Evolutionary conservation across 2,113 vertebrate species (phyloP).

Genomic region (Bos javanicus): DNA sequence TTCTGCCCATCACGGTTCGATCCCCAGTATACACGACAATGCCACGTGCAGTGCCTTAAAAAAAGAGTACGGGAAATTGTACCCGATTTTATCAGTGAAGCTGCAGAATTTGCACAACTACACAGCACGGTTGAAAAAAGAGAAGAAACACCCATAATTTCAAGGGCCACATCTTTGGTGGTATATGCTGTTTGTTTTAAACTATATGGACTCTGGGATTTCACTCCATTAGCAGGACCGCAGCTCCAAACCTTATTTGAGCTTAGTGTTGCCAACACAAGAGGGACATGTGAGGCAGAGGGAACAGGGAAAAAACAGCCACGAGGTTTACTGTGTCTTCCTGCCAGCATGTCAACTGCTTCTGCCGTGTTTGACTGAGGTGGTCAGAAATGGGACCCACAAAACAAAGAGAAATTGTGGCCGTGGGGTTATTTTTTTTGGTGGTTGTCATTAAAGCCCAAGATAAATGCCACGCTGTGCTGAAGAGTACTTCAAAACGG

Average conservation of each 20-base stretch:
- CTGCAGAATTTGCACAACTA: no score
- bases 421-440: fast-evolving
- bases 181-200: neutral
- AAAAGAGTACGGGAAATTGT: fast-evolving
- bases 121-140: neutral
- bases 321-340: neutral
- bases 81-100: neutral
- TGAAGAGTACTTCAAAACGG: fast-evolving
- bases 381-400: neutral
- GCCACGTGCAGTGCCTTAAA: slow-evolving; percentile 84
- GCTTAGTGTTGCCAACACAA: neutral
- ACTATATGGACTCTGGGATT: neutral
- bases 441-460: no score
- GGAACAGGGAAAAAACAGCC: neutral
- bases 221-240: neutral
- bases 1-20: slow-evolving; percentile 87
- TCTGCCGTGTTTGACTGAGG: fast-evolving
- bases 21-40: slow-evolving; percentile 86
- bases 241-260: neutral
- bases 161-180: neutral
- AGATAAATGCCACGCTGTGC: fast-evolving
- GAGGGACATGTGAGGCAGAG: fast-evolving
- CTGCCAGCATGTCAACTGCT: neutral
- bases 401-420: neutral
- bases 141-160: neutral